phyloP scores from a whole-genome alignment of 2,888 invertebrate species.

The Scrobipalpa atriplicella region DNA sequence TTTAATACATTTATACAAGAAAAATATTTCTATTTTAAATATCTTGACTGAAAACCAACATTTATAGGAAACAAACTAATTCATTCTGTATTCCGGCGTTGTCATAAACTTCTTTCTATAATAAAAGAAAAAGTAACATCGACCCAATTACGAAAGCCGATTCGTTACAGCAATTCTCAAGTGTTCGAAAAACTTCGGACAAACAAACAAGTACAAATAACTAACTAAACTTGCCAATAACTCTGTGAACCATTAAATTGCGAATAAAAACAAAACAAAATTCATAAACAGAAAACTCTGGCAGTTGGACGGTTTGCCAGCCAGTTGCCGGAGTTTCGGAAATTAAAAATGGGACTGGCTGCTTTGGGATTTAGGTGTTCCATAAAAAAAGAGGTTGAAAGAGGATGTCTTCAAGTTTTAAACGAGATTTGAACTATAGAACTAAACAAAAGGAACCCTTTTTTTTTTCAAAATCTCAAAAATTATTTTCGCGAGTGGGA shows the following conservation, averaged over 20 bases:
- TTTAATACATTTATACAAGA: no score
- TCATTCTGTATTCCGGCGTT: not conserved
- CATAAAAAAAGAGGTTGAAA: not conserved
- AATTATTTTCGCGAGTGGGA: no score
- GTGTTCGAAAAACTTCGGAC: slow-evolving; percentile 20
- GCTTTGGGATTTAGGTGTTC: slow-evolving; percentile 23
- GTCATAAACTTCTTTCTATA: not conserved
- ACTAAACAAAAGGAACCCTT: no score
- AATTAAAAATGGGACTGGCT: slow-evolving; percentile 32
- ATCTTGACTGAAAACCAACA: not conserved
- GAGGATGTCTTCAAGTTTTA: not conserved
- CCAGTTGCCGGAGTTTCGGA: slow-evolving; percentile 25
- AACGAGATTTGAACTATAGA: not conserved
- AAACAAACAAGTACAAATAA: slow-evolving; percentile 21
- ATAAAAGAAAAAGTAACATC: slow-evolving; percentile 12
- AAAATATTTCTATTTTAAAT: no score
- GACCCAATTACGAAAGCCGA: slow-evolving; percentile 1
- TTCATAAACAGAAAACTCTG: slow-evolving; percentile 30
- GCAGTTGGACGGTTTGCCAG: slow-evolving; percentile 19
- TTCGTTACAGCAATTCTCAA: slow-evolving; percentile 24
- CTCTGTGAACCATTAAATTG: slow-evolving; percentile 35
- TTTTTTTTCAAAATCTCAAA: no score
- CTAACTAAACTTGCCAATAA: slow-evolving; percentile 26
- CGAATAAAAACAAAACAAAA: slow-evolving; percentile 46
- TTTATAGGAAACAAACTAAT: not conserved